These are phyloP conservation scores for Trissolcus japonicus DNA, from an alignment of 2,888 invertebrate genomes.

Conservation along the genomic window DNA sequence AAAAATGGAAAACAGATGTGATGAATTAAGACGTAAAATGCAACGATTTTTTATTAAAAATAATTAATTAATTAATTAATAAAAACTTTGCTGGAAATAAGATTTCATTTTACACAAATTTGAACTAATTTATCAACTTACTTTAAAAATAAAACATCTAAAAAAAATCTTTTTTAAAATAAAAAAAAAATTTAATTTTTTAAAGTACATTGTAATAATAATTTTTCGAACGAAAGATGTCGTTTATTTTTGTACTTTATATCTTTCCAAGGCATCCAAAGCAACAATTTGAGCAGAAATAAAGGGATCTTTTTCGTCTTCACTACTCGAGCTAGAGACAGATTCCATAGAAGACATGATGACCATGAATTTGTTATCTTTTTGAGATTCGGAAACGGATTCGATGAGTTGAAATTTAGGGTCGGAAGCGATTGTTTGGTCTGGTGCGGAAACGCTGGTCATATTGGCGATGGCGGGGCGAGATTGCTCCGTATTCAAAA, in stretches of 20 bases:
- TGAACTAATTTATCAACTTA: not conserved
- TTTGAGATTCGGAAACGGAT: conserved; percentile 14
- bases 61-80: too few species aligned
- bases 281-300: conserved; percentile 20
- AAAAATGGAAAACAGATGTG: conserved; percentile 14
- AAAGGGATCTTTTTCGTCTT: conserved; percentile 28
- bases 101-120: conserved; percentile 16
- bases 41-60: conserved; percentile 10
- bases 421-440: not conserved
- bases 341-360: conserved; percentile 12
- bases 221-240: too few species aligned
- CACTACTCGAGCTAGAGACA: conserved; percentile 21
- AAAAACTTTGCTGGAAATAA: conserved; percentile 1
- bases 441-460: conserved; percentile 17
- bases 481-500: conserved; percentile 2
- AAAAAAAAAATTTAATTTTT: too few species aligned
- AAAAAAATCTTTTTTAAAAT: too few species aligned
- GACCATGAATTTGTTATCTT: conserved; percentile 8
- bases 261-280: conserved; percentile 30
- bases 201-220: too few species aligned
- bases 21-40: conserved; percentile 32
- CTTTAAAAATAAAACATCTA: too few species aligned
- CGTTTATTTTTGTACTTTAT: conserved; percentile 17
- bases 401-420: not conserved
- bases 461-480: not conserved